Conservation (phyloP, 1,140 invertebrate genomes). For the Acromyrmex heyeri region DNA sequence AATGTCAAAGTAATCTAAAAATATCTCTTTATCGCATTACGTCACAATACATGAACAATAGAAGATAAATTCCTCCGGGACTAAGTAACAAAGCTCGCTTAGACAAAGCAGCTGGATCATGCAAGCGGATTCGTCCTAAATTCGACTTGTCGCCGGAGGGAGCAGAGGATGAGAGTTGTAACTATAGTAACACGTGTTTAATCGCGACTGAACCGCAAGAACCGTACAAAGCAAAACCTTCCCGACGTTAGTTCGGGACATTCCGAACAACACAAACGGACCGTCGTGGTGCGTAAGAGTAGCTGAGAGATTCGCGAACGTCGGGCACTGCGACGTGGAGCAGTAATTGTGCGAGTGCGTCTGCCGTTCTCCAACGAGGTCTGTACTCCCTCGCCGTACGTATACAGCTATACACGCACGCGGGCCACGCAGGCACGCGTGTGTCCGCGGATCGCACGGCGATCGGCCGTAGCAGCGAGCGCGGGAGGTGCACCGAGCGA, state of each 20-base stretch:
- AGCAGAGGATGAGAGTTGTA: neutral
- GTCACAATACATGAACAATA: neutral
- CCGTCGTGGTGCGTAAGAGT: neutral
- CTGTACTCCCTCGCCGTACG: neutral
- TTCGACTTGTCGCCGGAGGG: slow-evolving; percentile 2
- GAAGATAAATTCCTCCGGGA: neutral
- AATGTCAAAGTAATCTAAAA: neutral
- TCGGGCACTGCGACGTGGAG: neutral
- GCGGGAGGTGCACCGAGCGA: slow-evolving; percentile 60
- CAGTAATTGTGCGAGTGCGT: slow-evolving; percentile 3
- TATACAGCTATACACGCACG: neutral
- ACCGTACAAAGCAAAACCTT: neutral
- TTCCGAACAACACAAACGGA: neutral
- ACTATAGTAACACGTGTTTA: neutral
- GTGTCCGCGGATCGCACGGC: neutral
- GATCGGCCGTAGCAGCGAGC: slow-evolving; percentile 26
- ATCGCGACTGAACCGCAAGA: neutral
- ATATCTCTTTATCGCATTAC: neutral
- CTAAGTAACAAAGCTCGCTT: neutral
- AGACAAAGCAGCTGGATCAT: neutral
- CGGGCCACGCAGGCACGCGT: slow-evolving; percentile 27
- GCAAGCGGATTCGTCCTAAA: neutral
- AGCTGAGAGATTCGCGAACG: neutral
- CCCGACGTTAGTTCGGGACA: neutral
- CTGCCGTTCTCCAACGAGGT: neutral